These are phyloP conservation scores for Drosophila novamexicana DNA, from an alignment of 1,140 invertebrate species.

Conservation along the genomic window DNA sequence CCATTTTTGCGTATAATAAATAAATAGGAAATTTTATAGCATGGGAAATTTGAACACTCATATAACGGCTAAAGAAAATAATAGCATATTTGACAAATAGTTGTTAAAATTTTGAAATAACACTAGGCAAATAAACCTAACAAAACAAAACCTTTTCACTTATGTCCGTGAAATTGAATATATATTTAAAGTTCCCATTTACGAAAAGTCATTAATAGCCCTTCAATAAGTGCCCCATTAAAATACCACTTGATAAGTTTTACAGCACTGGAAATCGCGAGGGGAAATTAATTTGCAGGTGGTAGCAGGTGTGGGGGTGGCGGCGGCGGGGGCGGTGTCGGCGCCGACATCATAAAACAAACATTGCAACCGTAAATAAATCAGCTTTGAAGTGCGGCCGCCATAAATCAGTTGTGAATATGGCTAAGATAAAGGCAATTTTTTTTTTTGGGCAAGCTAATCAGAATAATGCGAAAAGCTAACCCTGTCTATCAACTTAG, in stretches of 20 bases:
- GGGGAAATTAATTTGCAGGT: conserved; percentile 60
- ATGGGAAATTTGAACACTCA: neutral
- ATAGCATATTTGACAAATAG: neutral
- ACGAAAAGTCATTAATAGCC: conserved; percentile 10
- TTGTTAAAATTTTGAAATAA: neutral
- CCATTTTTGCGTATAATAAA: neutral
- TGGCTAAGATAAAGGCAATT: conserved; percentile 35
- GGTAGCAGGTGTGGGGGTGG: too few species aligned
- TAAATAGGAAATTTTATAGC: neutral
- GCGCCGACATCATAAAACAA: conserved; percentile 6
- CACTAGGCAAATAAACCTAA: neutral
- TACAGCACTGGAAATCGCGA: conserved; percentile 32
- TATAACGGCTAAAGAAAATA: neutral
- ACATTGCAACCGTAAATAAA: conserved; percentile 59
- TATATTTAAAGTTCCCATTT: neutral
- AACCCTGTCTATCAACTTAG: conserved; percentile 29
- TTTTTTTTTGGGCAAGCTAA: neutral
- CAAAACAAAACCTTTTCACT: neutral
- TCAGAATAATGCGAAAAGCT: neutral
- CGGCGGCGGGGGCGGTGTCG: neutral
- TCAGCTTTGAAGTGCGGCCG: conserved; percentile 58
- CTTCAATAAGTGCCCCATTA: conserved; percentile 13
- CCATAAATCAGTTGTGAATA: conserved; percentile 58
- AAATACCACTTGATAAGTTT: conserved; percentile 24
- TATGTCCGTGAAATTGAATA: neutral